Conservation (phyloP, 1,140 invertebrate species). For the Melitaea cinxia region DNA sequence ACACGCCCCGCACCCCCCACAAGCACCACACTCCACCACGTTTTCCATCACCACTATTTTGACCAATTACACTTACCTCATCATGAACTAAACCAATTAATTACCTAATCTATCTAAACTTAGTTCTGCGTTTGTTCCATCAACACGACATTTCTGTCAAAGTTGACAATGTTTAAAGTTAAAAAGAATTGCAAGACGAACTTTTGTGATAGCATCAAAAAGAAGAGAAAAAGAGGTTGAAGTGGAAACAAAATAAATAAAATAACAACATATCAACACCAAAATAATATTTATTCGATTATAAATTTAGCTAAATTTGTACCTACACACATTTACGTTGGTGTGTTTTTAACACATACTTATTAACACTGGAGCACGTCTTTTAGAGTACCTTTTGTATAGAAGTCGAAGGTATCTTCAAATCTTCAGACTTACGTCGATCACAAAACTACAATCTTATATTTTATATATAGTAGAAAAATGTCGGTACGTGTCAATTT, state of each 20-base stretch:
- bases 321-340: conserved; percentile 28
- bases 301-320: conserved; percentile 48
- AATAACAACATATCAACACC: conserved; percentile 31
- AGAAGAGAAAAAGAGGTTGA: too few species aligned
- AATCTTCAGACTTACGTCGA: neutral
- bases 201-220: neutral
- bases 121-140: conserved; percentile 2
- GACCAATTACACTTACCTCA: neutral
- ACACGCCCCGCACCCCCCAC: conserved; percentile 25
- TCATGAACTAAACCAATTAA: conserved; percentile 7
- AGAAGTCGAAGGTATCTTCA: neutral
- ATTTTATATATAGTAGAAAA: too few species aligned
- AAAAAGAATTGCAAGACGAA: neutral
- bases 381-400: neutral
- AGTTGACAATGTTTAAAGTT: neutral
- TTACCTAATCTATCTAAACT: too few species aligned
- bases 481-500: too few species aligned
- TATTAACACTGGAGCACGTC: conserved; percentile 2
- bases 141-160: too few species aligned
- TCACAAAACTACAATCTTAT: neutral
- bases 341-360: conserved; percentile 25
- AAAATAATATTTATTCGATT: conserved; percentile 57
- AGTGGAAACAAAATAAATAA: conserved; percentile 36
- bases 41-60: conserved; percentile 9
- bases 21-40: conserved; percentile 23